Percentiles rank a stretch among this genome's conserved stretches.
These are phyloP conservation scores for Diabrotica virgifera DNA, from an alignment of 1,140 invertebrate genomes.

Conservation along the genomic window DNA sequence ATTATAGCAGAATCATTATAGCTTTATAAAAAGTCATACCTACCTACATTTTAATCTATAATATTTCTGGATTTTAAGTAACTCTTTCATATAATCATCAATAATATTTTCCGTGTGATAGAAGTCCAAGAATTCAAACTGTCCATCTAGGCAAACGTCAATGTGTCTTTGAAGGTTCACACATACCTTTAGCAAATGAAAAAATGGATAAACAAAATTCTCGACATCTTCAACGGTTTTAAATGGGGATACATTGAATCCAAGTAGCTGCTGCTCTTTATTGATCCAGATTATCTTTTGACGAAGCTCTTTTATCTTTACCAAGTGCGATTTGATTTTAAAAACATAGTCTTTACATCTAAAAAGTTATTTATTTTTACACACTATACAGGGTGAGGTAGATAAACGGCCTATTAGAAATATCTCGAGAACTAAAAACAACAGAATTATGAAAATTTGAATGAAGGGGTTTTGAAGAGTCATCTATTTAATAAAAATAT, in stretches of 20 bases:
- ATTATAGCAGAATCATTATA: not conserved
- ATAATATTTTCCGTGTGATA: conserved; percentile 68
- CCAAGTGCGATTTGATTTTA: conserved; percentile 69
- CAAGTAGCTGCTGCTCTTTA: conserved; percentile 82
- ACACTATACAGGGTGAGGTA: no score
- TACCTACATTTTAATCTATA: conserved; percentile 69
- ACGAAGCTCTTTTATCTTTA: conserved; percentile 69
- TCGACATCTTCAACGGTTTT: conserved; percentile 72
- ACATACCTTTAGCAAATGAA: conserved; percentile 60
- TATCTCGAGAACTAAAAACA: no score
- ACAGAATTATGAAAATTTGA: no score
- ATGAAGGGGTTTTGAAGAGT: no score
- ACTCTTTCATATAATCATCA: conserved; percentile 71
- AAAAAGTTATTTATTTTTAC: not conserved
- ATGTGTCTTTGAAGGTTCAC: conserved; percentile 76
- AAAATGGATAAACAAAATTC: conserved; percentile 66
- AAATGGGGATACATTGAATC: conserved; percentile 71
- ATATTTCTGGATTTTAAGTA: conserved; percentile 73
- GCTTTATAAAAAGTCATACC: not conserved
- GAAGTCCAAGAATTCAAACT: conserved; percentile 78
- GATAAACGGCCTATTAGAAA: no score
- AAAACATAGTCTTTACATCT: conserved; percentile 64
- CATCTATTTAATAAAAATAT: no score
- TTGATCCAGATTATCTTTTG: conserved; percentile 81
- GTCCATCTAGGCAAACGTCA: conserved; percentile 87